These are phyloP conservation scores for Microtus agrestis DNA, from an alignment of 2,797 vertebrate species.

Conservation along the genomic window DNA sequence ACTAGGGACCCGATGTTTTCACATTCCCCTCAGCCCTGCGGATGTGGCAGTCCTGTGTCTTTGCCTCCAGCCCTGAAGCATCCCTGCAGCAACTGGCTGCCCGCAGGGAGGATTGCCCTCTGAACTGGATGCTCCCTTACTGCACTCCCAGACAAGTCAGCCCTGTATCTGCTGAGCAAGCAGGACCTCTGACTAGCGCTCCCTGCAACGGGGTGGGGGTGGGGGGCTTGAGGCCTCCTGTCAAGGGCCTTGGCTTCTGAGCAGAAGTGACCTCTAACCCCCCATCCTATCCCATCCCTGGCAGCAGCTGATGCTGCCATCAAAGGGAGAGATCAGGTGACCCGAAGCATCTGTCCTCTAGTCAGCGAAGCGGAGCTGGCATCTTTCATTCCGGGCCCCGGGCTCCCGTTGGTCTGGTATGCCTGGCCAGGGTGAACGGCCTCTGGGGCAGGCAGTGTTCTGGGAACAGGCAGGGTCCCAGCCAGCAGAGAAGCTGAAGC, in stretches of 20 bases:
- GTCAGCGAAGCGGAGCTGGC: background rate
- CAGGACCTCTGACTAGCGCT: background rate
- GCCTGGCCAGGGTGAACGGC: constrained; percentile 51
- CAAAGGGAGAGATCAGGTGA: background rate
- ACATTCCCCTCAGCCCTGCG: background rate
- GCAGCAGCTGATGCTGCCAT: accelerated
- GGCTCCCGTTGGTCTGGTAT: background rate
- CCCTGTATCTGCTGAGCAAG: background rate
- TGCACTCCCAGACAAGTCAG: background rate
- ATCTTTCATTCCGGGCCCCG: background rate
- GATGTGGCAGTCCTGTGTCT: too few relatives aligned
- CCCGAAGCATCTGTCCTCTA: accelerated
- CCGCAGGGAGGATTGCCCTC: accelerated
- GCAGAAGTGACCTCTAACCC: background rate
- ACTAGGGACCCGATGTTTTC: accelerated
- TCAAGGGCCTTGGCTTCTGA: accelerated
- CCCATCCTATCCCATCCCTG: background rate
- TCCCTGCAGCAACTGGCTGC: background rate
- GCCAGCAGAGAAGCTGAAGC: background rate
- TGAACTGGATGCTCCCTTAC: too few relatives aligned
- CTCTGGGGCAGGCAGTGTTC: constrained; percentile 28
- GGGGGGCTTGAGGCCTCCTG: accelerated
- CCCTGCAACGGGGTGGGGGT: accelerated
- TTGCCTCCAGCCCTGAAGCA: accelerated
- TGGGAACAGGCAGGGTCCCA: constrained; percentile 67